Evolutionary conservation across 2,113 vertebrate species (phyloP).

Genomic region (Daubentonia madagascariensis): DNA sequence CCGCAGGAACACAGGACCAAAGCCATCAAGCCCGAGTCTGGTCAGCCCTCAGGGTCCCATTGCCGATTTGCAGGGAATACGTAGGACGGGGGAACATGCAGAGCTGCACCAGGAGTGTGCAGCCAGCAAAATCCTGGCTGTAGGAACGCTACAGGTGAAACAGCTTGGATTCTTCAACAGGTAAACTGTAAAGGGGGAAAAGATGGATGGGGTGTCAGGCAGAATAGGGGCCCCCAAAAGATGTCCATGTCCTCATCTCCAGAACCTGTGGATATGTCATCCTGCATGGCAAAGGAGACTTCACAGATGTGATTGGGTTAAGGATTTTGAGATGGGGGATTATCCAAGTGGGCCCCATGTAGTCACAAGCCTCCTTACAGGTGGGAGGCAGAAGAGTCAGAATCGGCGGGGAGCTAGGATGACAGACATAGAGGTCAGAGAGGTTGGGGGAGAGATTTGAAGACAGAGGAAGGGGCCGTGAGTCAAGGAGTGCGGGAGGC

Average conservation of each 20-base stretch:
- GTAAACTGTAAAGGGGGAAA: background rate
- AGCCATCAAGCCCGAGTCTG: background rate
- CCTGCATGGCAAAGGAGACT: background rate
- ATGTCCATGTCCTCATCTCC: no score
- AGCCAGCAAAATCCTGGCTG: background rate
- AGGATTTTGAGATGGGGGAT: background rate
- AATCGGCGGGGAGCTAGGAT: rapidly evolving
- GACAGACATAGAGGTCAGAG: background rate
- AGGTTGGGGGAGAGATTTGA: background rate
- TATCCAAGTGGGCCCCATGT: background rate
- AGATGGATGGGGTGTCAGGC: background rate
- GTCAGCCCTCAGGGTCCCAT: background rate
- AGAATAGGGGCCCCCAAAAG: background rate
- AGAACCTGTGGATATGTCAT: background rate
- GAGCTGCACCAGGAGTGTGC: background rate
- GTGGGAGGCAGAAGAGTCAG: background rate
- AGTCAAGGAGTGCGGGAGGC: background rate
- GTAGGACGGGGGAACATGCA: background rate
- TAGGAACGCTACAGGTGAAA: background rate
- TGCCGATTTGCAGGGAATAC: background rate
- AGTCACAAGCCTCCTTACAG: background rate
- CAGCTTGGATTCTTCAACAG: background rate
- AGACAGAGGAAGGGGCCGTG: background rate
- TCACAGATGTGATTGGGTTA: background rate
- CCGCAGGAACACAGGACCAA: background rate